phyloP scores from a whole-genome alignment of 1,140 invertebrate genomes.

The Pentalonia nigronervosa region DNA sequence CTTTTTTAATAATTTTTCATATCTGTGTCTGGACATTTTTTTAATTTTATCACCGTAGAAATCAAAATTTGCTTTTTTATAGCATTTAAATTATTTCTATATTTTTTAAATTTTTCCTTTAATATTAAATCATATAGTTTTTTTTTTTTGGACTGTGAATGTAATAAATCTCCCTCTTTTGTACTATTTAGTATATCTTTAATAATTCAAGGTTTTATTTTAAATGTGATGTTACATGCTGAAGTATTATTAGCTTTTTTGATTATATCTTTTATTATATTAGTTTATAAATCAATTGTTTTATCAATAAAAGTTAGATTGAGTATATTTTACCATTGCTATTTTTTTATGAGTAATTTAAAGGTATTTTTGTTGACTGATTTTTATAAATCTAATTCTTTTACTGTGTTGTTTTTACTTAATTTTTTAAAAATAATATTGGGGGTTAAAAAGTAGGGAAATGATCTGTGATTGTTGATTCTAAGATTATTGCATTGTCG shows the following conservation, averaged over 20 bases:
- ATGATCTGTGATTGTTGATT: not conserved
- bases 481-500: not conserved
- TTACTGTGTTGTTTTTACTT: too few species aligned
- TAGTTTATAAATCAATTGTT: not conserved
- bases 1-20: not conserved
- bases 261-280: not conserved
- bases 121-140: not conserved
- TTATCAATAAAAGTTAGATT: not conserved
- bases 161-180: not conserved
- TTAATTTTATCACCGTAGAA: not conserved
- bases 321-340: not conserved
- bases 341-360: not conserved
- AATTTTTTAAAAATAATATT: too few species aligned
- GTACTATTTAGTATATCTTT: not conserved
- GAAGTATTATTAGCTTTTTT: not conserved
- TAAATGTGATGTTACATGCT: not conserved
- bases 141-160: not conserved
- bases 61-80: not conserved
- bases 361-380: not conserved
- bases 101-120: not conserved
- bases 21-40: not conserved
- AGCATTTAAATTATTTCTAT: not conserved
- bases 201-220: conserved; percentile 36
- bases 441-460: not conserved
- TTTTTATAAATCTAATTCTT: not conserved